Base-by-base conservation (phyloP, 2,888 invertebrate species). In the Mesochorus sp. region DNA sequence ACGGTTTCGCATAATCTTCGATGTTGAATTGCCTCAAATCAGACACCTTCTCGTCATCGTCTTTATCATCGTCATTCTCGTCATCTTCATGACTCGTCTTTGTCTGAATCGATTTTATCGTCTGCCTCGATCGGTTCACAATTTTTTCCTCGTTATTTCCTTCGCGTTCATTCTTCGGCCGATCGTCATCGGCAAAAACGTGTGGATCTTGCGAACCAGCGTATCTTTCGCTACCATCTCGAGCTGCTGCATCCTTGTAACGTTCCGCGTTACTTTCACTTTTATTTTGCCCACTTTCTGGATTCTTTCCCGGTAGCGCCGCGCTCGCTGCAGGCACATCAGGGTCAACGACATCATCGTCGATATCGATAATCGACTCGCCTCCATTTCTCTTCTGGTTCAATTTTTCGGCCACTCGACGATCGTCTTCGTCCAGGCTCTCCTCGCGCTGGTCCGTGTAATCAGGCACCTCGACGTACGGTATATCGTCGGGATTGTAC, bases 391-490 rank as follows among this genome's bases (percentile, higher is more conserved):
- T 21, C 12, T 10, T 12, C 4, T n/a, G 14, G 19, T 17, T 51
- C 42, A 70, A 21, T 21, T 75, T 77, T 57, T 71, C 67, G 44
- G 78, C 70, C 5, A 62, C 59, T 42, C 55, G 68, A 2, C 81
- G 81, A 76, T 87, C 86, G 2, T 80, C 72, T 42, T 82, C 80
- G 51, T 88, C 86, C 17, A 88, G 75, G 72, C 83, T 88, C 24
- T 88, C 85, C 19, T 88, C 85, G 1, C 85, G 80, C 19, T 82
- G 83, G 6, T 88, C 87, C 0, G 85, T 74, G 42, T 88, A 87
- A 81, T 88, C 88, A 4, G 87, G 86, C 0, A 87, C 83, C 0
- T 88, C 85, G 8, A 88, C 86, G 64, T 88, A 88, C 1, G 88
- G 88, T 66, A 88, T 87, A 31, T 84, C 83, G 21, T 71, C 81